Conservation (phyloP, 2,888 invertebrate genomes). For the Ischnura elegans region DNA sequence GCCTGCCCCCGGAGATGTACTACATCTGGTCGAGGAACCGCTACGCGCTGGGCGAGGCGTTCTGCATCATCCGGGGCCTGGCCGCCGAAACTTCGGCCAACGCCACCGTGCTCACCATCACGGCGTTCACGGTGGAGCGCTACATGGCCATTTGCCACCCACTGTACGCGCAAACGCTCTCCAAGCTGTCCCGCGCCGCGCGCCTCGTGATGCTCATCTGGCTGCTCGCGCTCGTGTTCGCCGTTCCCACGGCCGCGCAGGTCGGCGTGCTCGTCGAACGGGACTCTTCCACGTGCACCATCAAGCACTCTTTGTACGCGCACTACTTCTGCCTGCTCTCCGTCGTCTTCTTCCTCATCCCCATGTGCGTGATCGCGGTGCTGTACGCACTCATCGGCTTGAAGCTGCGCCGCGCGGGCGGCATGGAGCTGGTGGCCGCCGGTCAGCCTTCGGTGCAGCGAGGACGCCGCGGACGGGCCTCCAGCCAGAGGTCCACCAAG, state of each 20-base stretch:
- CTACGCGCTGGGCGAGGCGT: constrained; percentile 76
- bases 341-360: constrained; percentile 78
- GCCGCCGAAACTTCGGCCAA: constrained; percentile 81
- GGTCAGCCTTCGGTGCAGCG: background rate
- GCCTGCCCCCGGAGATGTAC: constrained; percentile 78
- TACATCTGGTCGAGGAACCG: constrained; percentile 74
- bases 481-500: constrained; percentile 82
- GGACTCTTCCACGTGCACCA: constrained; percentile 71
- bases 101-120: constrained; percentile 78
- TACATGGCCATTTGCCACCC: constrained; percentile 79
- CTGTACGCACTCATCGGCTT: constrained; percentile 75
- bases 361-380: constrained; percentile 78
- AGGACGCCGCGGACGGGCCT: background rate
- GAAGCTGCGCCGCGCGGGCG: background rate
- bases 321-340: constrained; percentile 82
- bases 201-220: constrained; percentile 77
- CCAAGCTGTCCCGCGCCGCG: constrained; percentile 77
- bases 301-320: constrained; percentile 75
- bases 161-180: constrained; percentile 77
- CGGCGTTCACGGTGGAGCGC: constrained; percentile 79
- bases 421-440: background rate
- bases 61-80: constrained; percentile 77
- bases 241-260: constrained; percentile 76
- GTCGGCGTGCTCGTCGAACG: constrained; percentile 76
- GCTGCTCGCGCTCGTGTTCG: constrained; percentile 76